Evolutionary conservation across 2,113 vertebrate genomes (phyloP).

Genomic region (Gymnobelideus leadbeateri): DNA sequence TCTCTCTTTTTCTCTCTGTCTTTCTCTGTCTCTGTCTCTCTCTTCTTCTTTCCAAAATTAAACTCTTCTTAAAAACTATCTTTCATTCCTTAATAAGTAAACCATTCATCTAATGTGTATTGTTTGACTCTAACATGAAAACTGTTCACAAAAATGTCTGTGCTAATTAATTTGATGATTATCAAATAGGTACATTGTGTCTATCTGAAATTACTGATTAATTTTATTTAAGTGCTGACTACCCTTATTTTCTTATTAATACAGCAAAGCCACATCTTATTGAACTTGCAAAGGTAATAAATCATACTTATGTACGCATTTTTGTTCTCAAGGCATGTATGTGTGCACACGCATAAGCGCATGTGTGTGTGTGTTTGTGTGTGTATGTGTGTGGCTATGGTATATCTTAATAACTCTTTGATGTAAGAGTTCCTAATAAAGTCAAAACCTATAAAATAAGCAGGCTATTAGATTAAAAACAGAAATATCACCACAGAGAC

Average conservation of each 20-base stretch:
- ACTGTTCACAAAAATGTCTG: constrained; percentile 25
- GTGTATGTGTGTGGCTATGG: not conserved
- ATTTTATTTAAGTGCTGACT: not conserved
- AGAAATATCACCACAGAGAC: constrained; percentile 4
- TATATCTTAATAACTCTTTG: constrained; percentile 34
- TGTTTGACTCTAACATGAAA: not conserved
- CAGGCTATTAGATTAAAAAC: constrained; percentile 23
- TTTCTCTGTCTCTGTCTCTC: not conserved
- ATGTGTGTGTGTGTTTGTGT: too few species aligned
- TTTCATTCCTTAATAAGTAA: constrained; percentile 7
- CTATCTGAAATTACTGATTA: not conserved
- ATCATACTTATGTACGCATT: not conserved
- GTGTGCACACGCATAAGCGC: rapidly evolving
- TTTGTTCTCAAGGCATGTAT: constrained; percentile 28
- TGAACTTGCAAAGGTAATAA: constrained; percentile 4
- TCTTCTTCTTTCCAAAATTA: not conserved
- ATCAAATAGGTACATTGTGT: not conserved
- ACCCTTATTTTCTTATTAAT: not conserved
- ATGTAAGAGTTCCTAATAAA: not conserved
- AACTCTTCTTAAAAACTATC: constrained; percentile 1
- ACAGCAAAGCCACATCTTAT: not conserved
- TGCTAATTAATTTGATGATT: not conserved
- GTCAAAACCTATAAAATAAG: constrained; percentile 22
- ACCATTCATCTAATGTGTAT: not conserved
- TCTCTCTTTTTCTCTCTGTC: constrained; percentile 5